Conservation (phyloP, 2,888 invertebrate genomes). For the Trachelus troglodyta region DNA sequence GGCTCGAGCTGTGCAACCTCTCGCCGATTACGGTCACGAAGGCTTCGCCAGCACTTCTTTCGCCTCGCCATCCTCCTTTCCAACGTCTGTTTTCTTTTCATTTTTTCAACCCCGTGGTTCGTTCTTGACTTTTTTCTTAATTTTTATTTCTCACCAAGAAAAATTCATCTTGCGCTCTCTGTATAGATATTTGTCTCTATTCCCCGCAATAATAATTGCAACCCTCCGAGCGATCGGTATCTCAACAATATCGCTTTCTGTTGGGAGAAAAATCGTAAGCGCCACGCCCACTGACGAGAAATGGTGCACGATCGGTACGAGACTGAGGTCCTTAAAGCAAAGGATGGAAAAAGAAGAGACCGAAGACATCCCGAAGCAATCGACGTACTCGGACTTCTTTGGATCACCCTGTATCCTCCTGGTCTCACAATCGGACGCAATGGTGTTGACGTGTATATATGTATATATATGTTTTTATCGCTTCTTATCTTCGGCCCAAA, state of each 20-base stretch:
- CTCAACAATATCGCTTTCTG: slow-evolving; percentile 32
- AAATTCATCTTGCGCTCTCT: background rate
- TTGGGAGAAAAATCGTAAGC: background rate
- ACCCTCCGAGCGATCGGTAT: slow-evolving; percentile 38
- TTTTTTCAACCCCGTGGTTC: background rate
- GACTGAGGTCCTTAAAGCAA: background rate
- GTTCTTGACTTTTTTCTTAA: background rate
- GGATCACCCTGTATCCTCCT: background rate
- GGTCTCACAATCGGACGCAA: background rate
- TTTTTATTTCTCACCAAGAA: background rate
- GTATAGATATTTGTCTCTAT: background rate
- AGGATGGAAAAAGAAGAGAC: background rate
- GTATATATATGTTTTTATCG: background rate
- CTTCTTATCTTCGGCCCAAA: background rate
- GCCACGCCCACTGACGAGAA: background rate
- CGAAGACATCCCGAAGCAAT: background rate
- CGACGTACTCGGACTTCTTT: background rate
- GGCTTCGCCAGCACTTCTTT: slow-evolving; percentile 21
- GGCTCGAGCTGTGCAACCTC: slow-evolving; percentile 51
- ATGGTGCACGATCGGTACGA: background rate
- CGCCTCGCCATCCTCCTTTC: background rate
- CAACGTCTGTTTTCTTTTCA: background rate
- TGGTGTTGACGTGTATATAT: background rate
- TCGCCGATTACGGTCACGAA: slow-evolving; percentile 61
- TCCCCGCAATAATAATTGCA: slow-evolving; percentile 10